These are phyloP conservation scores for Diabrotica undecimpunctata DNA, from an alignment of 1,140 invertebrate species.

Conservation along the genomic window DNA sequence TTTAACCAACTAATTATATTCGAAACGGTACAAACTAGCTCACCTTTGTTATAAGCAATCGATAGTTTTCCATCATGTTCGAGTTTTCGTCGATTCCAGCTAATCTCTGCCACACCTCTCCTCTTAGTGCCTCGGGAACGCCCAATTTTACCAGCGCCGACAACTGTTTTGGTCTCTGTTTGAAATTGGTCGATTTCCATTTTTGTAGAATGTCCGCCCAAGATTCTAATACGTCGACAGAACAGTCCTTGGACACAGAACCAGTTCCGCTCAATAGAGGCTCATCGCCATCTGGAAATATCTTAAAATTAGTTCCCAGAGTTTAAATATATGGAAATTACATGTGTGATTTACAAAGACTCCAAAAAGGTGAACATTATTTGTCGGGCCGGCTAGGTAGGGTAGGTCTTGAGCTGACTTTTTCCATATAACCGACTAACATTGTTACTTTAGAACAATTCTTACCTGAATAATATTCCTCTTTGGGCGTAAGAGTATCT, in stretches of 20 bases:
- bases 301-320: not conserved
- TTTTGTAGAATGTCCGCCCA: conserved; percentile 88
- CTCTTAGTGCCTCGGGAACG: conserved; percentile 92
- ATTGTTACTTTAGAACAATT: no score
- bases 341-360: no score
- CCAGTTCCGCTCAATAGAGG: conserved; percentile 94
- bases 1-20: no score
- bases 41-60: conserved; percentile 87
- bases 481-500: conserved; percentile 70
- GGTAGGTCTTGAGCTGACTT: not conserved
- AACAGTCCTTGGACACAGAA: conserved; percentile 93
- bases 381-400: not conserved
- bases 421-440: no score
- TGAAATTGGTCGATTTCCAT: conserved; percentile 64
- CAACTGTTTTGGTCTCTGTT: conserved; percentile 75
- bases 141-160: conserved; percentile 77
- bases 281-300: conserved; percentile 79
- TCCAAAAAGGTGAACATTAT: no score
- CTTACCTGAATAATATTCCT: conserved; percentile 77
- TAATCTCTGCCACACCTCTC: conserved; percentile 96
- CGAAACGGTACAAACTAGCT: no score
- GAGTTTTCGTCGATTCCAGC: conserved; percentile 79
- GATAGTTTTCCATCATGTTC: conserved; percentile 87
- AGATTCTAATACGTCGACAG: conserved; percentile 83
- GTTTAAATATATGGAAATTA: not conserved